phyloP scores from a whole-genome alignment of 2,113 vertebrate species.

The Chaetodon trifascialis region DNA sequence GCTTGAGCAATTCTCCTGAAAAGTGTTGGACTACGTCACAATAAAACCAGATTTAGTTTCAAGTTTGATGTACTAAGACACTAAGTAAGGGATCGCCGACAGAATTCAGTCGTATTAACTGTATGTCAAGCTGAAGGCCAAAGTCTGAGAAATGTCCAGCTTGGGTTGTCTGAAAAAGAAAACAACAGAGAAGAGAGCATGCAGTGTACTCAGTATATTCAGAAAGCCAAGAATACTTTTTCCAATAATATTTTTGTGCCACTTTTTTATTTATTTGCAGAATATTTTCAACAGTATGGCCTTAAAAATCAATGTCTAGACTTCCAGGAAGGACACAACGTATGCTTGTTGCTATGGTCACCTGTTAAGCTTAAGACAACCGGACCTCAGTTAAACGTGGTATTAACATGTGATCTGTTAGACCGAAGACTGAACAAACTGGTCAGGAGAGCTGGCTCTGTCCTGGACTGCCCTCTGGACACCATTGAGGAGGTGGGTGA shows the following conservation, averaged over 20 bases:
- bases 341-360: background rate
- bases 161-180: constrained; percentile 28
- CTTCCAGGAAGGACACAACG: background rate
- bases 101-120: background rate
- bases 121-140: background rate
- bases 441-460: too few species aligned
- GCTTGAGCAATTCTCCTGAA: background rate
- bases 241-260: background rate
- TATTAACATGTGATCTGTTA: background rate
- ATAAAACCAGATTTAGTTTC: background rate
- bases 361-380: background rate
- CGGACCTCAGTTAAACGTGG: background rate
- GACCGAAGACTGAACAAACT: too few species aligned
- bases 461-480: too few species aligned
- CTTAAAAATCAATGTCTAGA: background rate
- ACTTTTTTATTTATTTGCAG: background rate
- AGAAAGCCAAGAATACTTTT: background rate
- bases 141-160: background rate
- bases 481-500: too few species aligned
- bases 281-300: background rate
- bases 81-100: too few species aligned
- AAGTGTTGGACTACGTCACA: background rate
- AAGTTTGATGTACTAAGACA: background rate
- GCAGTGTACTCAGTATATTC: background rate
- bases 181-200: constrained; percentile 2